These are phyloP conservation scores for Latheticus oryzae DNA, from an alignment of 2,888 invertebrate genomes.

Conservation along the genomic window DNA sequence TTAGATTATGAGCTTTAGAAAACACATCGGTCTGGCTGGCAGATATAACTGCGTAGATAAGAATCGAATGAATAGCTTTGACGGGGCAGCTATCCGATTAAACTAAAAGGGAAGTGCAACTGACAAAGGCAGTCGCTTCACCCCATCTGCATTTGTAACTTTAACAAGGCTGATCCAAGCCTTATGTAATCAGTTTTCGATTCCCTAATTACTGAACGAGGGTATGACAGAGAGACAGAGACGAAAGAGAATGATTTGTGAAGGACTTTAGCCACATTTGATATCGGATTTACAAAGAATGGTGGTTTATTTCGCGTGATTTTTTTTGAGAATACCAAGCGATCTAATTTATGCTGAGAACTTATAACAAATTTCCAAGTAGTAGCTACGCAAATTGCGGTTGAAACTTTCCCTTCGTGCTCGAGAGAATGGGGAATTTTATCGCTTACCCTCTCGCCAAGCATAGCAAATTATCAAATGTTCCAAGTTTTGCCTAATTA, in stretches of 20 bases:
- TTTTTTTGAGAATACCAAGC: conserved; percentile 12
- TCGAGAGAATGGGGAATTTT: conserved; percentile 55
- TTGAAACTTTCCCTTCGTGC: conserved; percentile 58
- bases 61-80: conserved; percentile 55
- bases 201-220: conserved; percentile 54
- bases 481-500: conserved; percentile 62
- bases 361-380: conserved; percentile 63
- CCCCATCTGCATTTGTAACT: conserved; percentile 58
- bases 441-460: conserved; percentile 57
- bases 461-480: conserved; percentile 60
- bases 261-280: conserved; percentile 11
- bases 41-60: conserved; percentile 50
- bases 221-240: conserved; percentile 3
- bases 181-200: conserved; percentile 57
- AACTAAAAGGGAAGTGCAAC: conserved; percentile 54
- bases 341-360: conserved; percentile 61
- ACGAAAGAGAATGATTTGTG: not conserved
- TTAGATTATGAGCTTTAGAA: conserved; percentile 43
- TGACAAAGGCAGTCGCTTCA: conserved; percentile 55
- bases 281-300: conserved; percentile 28
- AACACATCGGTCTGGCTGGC: conserved; percentile 35
- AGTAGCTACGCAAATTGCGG: conserved; percentile 61
- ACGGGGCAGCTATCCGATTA: conserved; percentile 55
- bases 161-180: conserved; percentile 51
- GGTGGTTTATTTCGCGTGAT: conserved; percentile 21